phyloP scores from a whole-genome alignment of 2,113 vertebrate species.

The Sander lucioperca region DNA sequence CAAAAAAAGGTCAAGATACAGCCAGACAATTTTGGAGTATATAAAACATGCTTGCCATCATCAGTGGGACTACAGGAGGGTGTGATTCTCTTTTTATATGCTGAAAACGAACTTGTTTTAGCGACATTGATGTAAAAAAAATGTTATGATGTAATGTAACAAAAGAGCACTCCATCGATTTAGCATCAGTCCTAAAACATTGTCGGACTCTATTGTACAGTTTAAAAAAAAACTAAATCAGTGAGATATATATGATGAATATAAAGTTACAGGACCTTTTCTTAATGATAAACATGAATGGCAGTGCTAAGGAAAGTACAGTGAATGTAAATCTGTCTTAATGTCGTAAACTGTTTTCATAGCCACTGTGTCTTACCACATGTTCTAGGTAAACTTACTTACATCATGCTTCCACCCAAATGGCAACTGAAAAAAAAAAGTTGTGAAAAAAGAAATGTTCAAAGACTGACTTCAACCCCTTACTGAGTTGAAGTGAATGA shows the following conservation, averaged over 20 bases:
- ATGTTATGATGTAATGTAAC: background rate
- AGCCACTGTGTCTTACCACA: background rate
- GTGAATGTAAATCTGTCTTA: background rate
- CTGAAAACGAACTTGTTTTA: background rate
- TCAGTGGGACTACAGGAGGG: background rate
- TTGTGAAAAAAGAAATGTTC: background rate
- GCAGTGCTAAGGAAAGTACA: background rate
- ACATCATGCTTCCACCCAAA: background rate
- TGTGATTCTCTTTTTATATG: background rate
- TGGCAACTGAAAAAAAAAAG: background rate
- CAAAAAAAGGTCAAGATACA: constrained; percentile 15
- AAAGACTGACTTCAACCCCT: background rate
- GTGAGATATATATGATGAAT: background rate
- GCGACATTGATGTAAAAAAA: background rate
- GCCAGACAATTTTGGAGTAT: background rate
- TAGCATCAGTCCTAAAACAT: background rate
- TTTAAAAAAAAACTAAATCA: background rate
- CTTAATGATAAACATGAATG: background rate
- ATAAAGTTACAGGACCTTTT: background rate
- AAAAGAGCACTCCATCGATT: background rate
- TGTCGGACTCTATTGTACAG: background rate
- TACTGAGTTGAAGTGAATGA: constrained; percentile 15
- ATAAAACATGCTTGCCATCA: background rate
- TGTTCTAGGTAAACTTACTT: background rate
- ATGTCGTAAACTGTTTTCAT: background rate